Base-by-base conservation (phyloP, 2,888 invertebrate species). In the Sphaerophoria rueppellii region DNA sequence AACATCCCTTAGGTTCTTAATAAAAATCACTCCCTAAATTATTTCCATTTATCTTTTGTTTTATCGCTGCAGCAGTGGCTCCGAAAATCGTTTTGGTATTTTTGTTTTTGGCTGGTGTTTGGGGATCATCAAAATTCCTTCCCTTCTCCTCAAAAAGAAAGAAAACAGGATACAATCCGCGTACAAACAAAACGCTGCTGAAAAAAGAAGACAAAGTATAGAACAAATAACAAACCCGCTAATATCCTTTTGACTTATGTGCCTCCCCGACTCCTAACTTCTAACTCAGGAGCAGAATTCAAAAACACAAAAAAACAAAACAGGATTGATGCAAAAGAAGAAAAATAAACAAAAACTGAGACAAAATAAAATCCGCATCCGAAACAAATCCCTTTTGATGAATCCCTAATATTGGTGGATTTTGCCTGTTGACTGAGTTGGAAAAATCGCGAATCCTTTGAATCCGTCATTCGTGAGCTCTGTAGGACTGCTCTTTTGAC, bases 381-480 rank as follows among this genome's bases (percentile, higher is more conserved):
- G 83, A 81, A 75, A 77, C 73, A 85, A 85, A 85, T 81, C 83
- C 83, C 76, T 80, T 85, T 67, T 85, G 83, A 85, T 85, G 83
- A 85, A 85, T 85, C 77, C 70, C 55, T 86, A 78, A 86, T 86
- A 86, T 86, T 67, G 82, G 86, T 58, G 70, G 81, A 85, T 81
- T 85, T 81, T 82, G 77, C 82, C 78, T 86, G 86, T 86, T 86
- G 86, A 86, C 82, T 86, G 86, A 54, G 76, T 60, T 77, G 86
- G 86, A 86, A 86, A 82, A 70, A 82, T 81, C 81, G 85, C 81
- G 85, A 77, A 81, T 85, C 85, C 81, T 85, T 85, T 81, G 85
- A 85, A 63, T 81, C 4, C 9, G 40, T 40, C 37, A 69, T 61
- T 46, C 14, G 37, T 37, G 7, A 48, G n/a, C 6, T 40, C 32